A percentile compares a stretch with the other conserved stretches of the same genome.
These are phyloP conservation scores for Lepidonotus clava DNA, from an alignment of 2,888 invertebrate species.

Conservation along the genomic window DNA sequence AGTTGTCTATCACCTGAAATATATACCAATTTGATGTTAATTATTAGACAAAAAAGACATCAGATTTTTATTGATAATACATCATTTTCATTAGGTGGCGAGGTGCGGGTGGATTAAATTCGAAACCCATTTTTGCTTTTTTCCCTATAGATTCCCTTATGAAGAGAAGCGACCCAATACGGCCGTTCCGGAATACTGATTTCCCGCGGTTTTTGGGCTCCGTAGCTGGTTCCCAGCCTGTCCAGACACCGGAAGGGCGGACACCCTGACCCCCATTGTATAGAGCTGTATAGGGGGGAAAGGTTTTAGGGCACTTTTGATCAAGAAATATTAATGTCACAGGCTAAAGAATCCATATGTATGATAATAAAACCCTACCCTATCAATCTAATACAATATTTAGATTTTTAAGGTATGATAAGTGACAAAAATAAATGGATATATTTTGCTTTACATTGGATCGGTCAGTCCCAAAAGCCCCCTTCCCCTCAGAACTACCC, in stretches of 20 bases:
- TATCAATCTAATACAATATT: neutral
- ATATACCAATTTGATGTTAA: neutral
- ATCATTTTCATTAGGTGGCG: neutral
- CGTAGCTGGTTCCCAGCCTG: neutral
- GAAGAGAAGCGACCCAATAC: too few species aligned
- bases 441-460: too few species aligned
- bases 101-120: neutral
- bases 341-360: neutral
- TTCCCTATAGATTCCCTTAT: neutral
- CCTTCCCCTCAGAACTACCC: too few species aligned
- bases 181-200: too few species aligned
- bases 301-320: neutral
- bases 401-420: neutral
- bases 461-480: too few species aligned
- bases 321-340: neutral
- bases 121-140: neutral
- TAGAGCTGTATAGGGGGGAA: neutral
- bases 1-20: slow-evolving; percentile 88
- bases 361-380: neutral
- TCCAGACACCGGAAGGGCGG: neutral
- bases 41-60: neutral
- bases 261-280: neutral
- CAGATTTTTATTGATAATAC: neutral
- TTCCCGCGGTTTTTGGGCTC: neutral
- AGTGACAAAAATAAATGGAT: neutral